Evolutionary conservation across 92 coral and sea anemone species (phyloP).

Genomic region (Umimayanthus chanpuru): DNA sequence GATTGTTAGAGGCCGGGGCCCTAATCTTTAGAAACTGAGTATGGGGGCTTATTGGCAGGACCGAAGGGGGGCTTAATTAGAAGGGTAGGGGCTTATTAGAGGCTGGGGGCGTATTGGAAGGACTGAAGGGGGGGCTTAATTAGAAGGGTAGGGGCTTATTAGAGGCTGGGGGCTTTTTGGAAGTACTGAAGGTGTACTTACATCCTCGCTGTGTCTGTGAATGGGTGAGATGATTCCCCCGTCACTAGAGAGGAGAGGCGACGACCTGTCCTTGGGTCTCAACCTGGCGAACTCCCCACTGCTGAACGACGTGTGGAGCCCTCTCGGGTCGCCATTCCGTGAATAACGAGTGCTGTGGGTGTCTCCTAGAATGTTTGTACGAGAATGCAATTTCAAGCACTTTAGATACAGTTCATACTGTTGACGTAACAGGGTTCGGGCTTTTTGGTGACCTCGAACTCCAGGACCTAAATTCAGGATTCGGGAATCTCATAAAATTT

Average conservation of each 20-base stretch:
- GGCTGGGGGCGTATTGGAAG: too few species aligned
- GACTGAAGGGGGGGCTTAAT: too few species aligned
- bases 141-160: too few species aligned
- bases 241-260: conserved; percentile 84
- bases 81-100: too few species aligned
- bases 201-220: conserved; percentile 78
- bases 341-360: conserved; percentile 59
- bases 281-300: conserved; percentile 85
- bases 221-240: conserved; percentile 82
- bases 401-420: not conserved
- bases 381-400: not conserved
- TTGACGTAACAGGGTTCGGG: not conserved
- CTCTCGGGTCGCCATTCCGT: conserved; percentile 73
- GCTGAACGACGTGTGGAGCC: conserved; percentile 81
- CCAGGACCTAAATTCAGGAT: too few species aligned
- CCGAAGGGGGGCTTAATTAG: too few species aligned
- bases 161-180: too few species aligned
- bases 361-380: conserved; percentile 33
- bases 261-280: conserved; percentile 87
- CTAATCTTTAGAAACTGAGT: too few species aligned
- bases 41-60: too few species aligned
- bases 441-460: not conserved
- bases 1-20: too few species aligned
- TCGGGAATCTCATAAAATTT: too few species aligned
- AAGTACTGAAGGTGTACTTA: conserved; percentile 45